These are phyloP conservation scores for Drosophila paracracens DNA, from an alignment of 2,888 invertebrate species.

Conservation along the genomic window DNA sequence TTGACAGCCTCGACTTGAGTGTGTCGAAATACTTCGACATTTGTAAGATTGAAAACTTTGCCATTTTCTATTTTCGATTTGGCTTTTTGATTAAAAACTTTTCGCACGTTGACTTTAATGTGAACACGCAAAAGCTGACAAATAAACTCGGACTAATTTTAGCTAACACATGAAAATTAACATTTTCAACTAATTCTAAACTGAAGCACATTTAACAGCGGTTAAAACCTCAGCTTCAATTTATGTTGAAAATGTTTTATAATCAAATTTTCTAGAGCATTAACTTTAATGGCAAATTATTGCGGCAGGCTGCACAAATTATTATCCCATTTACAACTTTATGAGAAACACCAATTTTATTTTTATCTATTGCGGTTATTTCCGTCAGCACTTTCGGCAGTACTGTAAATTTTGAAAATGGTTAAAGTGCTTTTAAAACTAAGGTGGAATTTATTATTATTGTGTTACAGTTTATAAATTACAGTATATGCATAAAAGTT, in stretches of 20 bases:
- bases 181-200: not conserved
- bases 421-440: constrained; percentile 3
- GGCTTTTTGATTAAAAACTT: constrained; percentile 77
- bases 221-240: constrained; percentile 48
- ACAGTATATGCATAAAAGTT: not conserved
- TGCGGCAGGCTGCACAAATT: constrained; percentile 12
- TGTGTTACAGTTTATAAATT: not conserved
- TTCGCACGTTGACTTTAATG: constrained; percentile 44
- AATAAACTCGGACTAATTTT: constrained; percentile 44
- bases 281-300: constrained; percentile 63
- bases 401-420: constrained; percentile 10
- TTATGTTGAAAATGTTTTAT: constrained; percentile 55
- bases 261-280: constrained; percentile 76
- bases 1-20: constrained; percentile 74
- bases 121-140: constrained; percentile 34
- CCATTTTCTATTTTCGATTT: constrained; percentile 69
- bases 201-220: not conserved
- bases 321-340: constrained; percentile 29
- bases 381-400: constrained; percentile 8
- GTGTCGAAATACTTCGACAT: constrained; percentile 76
- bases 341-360: constrained; percentile 18
- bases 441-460: not conserved
- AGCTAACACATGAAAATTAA: constrained; percentile 7
- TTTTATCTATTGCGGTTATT: constrained; percentile 9
- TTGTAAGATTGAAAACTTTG: constrained; percentile 74